Evolutionary conservation across 2,113 vertebrate species (phyloP).

Genomic region (Phalacrocorax carbo): DNA sequence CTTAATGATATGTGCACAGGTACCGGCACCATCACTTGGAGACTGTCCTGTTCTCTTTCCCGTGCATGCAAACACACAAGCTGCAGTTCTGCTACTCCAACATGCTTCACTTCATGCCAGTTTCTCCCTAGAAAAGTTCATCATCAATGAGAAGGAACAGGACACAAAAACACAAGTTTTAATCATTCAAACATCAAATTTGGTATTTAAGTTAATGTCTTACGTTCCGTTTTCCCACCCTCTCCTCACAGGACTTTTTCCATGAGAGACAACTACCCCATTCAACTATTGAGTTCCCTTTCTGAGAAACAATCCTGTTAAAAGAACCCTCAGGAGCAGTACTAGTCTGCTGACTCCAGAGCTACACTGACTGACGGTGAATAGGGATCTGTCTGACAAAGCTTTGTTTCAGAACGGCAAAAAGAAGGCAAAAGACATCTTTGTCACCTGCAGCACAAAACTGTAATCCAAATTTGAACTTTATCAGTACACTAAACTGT

Average conservation of each 20-base stretch:
- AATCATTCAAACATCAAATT: neutral
- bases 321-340: neutral
- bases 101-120: constrained; percentile 85
- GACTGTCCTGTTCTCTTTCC: constrained; percentile 75
- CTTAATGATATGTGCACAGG: constrained; percentile 78
- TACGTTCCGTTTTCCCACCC: neutral
- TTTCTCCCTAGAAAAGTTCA: constrained; percentile 69
- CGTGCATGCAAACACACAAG: constrained; percentile 83
- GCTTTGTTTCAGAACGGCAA: neutral
- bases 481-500: neutral
- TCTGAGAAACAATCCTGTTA: neutral
- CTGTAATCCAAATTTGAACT: neutral
- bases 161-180: neutral
- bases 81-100: constrained; percentile 80
- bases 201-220: neutral
- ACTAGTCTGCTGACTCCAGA: neutral
- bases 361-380: neutral
- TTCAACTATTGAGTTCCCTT: neutral
- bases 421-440: neutral
- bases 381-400: neutral
- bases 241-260: neutral
- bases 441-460: neutral
- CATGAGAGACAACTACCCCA: neutral
- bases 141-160: neutral
- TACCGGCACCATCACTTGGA: constrained; percentile 83